These are phyloP conservation scores for Osmerus mordax DNA, from an alignment of 2,113 vertebrate genomes.

Conservation along the genomic window DNA sequence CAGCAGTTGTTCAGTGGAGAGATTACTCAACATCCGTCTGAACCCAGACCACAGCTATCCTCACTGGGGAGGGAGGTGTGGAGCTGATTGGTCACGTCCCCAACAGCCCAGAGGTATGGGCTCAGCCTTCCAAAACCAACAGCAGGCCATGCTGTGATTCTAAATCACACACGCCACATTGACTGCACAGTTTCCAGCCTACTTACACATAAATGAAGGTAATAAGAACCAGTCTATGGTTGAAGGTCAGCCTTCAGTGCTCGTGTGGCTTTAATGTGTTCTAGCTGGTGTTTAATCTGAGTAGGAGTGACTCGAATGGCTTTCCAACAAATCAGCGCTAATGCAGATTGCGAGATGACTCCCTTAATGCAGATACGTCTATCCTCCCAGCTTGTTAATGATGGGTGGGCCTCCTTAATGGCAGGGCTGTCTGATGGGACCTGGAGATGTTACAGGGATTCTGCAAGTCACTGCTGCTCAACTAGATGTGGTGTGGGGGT, in stretches of 20 bases:
- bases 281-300: neutral
- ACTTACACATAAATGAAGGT: too few relatives aligned
- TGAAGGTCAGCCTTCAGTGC: too few relatives aligned
- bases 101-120: too few relatives aligned
- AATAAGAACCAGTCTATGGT: too few relatives aligned
- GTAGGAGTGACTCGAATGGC: constrained; percentile 20
- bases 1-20: constrained; percentile 44
- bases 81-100: too few relatives aligned
- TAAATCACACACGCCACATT: too few relatives aligned
- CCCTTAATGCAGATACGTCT: constrained; percentile 59
- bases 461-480: constrained; percentile 18
- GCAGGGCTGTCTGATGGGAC: constrained; percentile 17
- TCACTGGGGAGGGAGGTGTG: too few relatives aligned
- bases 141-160: too few relatives aligned
- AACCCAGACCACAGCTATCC: neutral
- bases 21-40: constrained; percentile 31
- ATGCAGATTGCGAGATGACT: constrained; percentile 55
- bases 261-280: neutral
- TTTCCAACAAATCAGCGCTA: constrained; percentile 60
- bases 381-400: constrained; percentile 41
- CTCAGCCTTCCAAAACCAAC: too few relatives aligned
- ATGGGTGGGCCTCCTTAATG: constrained; percentile 24
- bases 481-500: neutral
- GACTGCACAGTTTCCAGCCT: too few relatives aligned
- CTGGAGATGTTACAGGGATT: constrained; percentile 20